These are phyloP conservation scores for Pangasius sanitwongsei DNA, from an alignment of 2,797 vertebrate genomes.

Conservation along the genomic window DNA sequence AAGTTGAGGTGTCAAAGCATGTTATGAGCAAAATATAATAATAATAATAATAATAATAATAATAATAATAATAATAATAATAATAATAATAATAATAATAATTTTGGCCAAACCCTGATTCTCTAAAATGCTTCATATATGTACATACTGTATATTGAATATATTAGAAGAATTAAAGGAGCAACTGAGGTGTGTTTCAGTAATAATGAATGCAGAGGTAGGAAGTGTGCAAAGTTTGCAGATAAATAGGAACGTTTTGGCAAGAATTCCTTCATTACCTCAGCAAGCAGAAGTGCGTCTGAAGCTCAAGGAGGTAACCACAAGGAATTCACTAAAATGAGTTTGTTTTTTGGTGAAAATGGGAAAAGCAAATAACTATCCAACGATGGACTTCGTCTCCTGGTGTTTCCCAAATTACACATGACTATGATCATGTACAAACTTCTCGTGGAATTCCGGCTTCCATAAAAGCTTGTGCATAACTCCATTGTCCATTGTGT, in stretches of 20 bases:
- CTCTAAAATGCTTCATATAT: too few species aligned
- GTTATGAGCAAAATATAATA: too few species aligned
- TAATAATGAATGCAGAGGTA: not conserved
- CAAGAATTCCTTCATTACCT: not conserved
- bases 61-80: too few species aligned
- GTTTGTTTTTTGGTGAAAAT: not conserved
- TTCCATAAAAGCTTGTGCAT: too few species aligned
- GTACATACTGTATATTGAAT: too few species aligned
- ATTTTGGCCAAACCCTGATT: too few species aligned
- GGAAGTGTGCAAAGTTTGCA: not conserved
- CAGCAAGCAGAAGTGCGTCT: not conserved
- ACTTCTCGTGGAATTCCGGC: not conserved
- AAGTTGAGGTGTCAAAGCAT: too few species aligned
- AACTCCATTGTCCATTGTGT: not conserved
- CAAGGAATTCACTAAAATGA: not conserved
- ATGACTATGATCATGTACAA: not conserved
- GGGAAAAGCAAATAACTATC: not conserved
- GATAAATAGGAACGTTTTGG: not conserved
- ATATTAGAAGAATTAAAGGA: too few species aligned
- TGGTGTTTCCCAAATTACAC: not conserved
- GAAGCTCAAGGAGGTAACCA: not conserved
- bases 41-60: too few species aligned
- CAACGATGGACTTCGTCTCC: not conserved
- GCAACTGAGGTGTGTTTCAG: not conserved
- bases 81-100: too few species aligned